phyloP scores from a whole-genome alignment of 2,888 invertebrate species.

The Strigamia maritima region DNA sequence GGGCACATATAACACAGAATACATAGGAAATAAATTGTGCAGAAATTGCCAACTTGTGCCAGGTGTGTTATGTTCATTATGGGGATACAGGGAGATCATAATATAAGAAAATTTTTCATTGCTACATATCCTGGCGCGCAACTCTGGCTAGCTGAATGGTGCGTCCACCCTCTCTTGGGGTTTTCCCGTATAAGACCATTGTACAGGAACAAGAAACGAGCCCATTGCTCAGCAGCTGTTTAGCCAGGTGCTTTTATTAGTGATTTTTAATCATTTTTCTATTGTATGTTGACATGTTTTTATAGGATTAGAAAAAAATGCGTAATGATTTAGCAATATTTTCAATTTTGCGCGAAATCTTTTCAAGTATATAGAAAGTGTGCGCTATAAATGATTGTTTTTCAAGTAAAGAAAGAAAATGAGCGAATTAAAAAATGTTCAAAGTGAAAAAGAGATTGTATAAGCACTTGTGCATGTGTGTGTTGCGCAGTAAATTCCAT shows the following conservation, averaged over 20 bases:
- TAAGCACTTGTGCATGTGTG: constrained; percentile 31
- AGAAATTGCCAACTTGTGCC: neutral
- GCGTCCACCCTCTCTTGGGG: constrained; percentile 31
- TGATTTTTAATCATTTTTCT: constrained; percentile 25
- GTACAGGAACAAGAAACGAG: constrained; percentile 26
- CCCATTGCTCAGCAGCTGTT: constrained; percentile 23
- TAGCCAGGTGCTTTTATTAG: constrained; percentile 32
- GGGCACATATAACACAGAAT: no score
- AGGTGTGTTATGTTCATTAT: constrained; percentile 6
- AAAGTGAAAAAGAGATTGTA: constrained; percentile 15
- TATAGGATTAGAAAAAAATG: neutral
- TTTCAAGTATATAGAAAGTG: neutral
- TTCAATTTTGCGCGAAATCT: neutral
- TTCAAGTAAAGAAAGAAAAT: neutral
- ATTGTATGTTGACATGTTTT: constrained; percentile 17
- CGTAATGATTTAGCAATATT: neutral
- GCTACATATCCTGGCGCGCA: neutral
- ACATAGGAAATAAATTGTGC: neutral
- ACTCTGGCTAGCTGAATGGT: neutral
- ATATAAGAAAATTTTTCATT: neutral
- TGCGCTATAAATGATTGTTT: neutral
- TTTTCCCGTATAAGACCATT: constrained; percentile 16
- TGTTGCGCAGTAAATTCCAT: constrained; percentile 32
- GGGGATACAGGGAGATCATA: neutral
- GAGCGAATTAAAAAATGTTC: neutral